Conservation (phyloP, 2,888 invertebrate species). For the Drosophila antonietae region DNA sequence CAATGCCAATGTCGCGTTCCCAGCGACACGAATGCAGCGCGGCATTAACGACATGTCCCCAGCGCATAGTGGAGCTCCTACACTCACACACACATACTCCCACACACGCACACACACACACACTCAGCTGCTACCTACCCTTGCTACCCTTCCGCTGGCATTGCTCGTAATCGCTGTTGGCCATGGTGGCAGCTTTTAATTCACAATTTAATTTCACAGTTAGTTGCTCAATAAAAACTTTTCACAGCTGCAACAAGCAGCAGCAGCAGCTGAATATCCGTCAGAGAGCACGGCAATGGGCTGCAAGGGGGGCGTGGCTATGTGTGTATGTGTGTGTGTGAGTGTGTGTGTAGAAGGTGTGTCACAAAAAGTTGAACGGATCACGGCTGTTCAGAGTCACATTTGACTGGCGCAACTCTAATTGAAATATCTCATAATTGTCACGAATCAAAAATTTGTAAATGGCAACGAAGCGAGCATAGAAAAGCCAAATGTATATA, state of each 20-base stretch:
- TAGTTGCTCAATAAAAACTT: slow-evolving; percentile 73
- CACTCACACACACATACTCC: neutral
- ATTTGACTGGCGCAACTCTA: slow-evolving; percentile 36
- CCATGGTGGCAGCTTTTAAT: slow-evolving; percentile 72
- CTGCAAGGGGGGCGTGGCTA: neutral
- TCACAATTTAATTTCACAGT: slow-evolving; percentile 78
- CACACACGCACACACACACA: neutral
- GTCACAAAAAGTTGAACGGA: slow-evolving; percentile 28
- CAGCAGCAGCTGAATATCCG: slow-evolving; percentile 50
- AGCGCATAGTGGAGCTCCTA: slow-evolving; percentile 20
- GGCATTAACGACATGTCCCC: slow-evolving; percentile 64
- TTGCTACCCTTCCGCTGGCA: neutral
- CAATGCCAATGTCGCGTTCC: slow-evolving; percentile 45
- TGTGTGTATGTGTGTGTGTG: neutral
- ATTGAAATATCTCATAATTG: slow-evolving; percentile 61
- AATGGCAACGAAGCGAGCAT: slow-evolving; percentile 3
- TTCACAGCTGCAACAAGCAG: slow-evolving; percentile 47
- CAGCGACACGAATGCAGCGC: slow-evolving; percentile 54
- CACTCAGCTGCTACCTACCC: neutral
- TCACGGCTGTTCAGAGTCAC: slow-evolving; percentile 24
- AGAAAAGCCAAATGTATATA: too few relatives aligned
- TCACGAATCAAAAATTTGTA: slow-evolving; percentile 30
- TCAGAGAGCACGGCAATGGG: slow-evolving; percentile 24
- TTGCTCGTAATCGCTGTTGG: slow-evolving; percentile 59
- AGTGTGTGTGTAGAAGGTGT: neutral